These are phyloP conservation scores for Grapholita molesta DNA, from an alignment of 1,140 invertebrate species.

Conservation along the genomic window DNA sequence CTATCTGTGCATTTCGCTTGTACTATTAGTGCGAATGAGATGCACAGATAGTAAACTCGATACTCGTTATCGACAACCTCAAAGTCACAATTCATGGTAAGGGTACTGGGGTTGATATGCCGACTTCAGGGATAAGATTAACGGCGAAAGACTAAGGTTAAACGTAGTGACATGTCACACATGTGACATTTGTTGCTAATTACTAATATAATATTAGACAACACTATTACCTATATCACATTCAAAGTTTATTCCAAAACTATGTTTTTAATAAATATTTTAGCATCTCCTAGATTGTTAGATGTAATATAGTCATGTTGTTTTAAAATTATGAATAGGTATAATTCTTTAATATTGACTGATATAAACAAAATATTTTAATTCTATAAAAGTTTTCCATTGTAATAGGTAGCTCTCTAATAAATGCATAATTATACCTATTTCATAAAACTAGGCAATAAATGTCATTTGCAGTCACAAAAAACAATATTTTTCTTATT, in stretches of 20 bases:
- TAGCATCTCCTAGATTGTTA: conserved; percentile 12
- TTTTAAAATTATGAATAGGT: neutral
- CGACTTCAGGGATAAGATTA: no score
- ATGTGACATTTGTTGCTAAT: neutral
- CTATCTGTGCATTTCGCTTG: no score
- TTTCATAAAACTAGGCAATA: neutral
- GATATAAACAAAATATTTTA: conserved; percentile 26
- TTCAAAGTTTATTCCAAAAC: conserved; percentile 36
- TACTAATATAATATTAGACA: neutral
- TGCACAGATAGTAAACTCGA: no score
- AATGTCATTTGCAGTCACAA: neutral
- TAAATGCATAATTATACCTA: conserved; percentile 9
- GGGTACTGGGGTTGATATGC: no score
- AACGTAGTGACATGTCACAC: neutral
- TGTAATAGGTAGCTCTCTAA: conserved; percentile 38
- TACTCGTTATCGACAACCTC: no score
- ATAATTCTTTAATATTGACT: conserved; percentile 36
- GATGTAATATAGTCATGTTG: neutral
- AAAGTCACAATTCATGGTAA: no score
- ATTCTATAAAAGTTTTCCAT: conserved; percentile 23
- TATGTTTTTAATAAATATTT: conserved; percentile 21
- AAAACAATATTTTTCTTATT: neutral
- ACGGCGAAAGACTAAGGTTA: no score
- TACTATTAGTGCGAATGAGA: no score
- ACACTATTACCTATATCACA: neutral